phyloP scores from a whole-genome alignment of 2,113 vertebrate genomes.

The Bucco capensis region DNA sequence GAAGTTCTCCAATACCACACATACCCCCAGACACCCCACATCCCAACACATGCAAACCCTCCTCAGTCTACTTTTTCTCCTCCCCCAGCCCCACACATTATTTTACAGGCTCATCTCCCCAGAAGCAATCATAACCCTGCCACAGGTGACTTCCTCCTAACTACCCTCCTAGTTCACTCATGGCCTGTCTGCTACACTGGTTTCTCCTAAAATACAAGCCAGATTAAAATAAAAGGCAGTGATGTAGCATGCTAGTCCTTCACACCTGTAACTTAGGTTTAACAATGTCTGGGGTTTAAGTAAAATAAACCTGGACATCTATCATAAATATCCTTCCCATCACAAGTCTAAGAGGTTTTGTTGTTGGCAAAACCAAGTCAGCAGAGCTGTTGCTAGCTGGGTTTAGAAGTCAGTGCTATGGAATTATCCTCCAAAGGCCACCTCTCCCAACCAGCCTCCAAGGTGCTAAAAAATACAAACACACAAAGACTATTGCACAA shows the following conservation, averaged over 20 bases:
- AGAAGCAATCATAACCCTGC: background rate
- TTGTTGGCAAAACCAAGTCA: background rate
- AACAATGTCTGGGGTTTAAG: background rate
- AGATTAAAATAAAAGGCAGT: background rate
- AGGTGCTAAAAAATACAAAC: background rate
- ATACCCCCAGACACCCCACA: background rate
- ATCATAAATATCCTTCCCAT: background rate
- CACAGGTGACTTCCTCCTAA: background rate
- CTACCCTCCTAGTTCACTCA: accelerated
- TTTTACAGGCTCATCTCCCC: background rate
- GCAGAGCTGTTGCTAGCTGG: background rate
- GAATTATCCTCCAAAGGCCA: background rate
- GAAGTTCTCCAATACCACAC: background rate
- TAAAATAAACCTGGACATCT: background rate
- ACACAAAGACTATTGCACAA: background rate
- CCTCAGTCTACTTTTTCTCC: background rate
- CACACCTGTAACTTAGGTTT: background rate
- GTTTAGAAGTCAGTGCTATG: background rate
- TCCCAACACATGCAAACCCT: background rate
- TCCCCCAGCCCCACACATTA: background rate
- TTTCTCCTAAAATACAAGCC: background rate
- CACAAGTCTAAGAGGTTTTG: background rate
- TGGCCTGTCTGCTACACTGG: background rate
- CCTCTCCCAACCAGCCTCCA: background rate
- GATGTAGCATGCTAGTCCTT: background rate